phyloP scores from a whole-genome alignment of 2,113 vertebrate genomes.

The Rhipidura dahli region DNA sequence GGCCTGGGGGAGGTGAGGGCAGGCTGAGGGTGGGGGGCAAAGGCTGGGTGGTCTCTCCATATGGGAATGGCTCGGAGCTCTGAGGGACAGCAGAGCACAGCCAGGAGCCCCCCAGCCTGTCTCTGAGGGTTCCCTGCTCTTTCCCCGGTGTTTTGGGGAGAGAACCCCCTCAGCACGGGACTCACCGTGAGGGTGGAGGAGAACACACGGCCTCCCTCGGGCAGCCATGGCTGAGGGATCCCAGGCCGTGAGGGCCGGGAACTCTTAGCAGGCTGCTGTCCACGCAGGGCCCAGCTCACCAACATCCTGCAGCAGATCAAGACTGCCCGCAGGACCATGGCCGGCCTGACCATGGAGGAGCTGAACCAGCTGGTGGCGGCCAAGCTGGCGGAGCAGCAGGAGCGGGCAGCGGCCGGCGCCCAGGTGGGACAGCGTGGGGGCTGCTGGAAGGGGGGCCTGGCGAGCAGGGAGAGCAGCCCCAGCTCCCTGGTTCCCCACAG shows the following conservation, averaged over 20 bases:
- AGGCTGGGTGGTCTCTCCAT: background rate
- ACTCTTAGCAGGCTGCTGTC: background rate
- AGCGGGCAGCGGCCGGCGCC: conserved; percentile 47
- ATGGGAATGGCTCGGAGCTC: background rate
- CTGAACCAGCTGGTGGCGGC: conserved; percentile 81
- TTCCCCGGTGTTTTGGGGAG: background rate
- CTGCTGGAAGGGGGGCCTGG: background rate
- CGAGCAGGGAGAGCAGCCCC: background rate
- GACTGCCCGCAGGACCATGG: conserved; percentile 84
- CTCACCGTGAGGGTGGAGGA: fast-evolving
- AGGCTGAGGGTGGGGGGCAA: background rate
- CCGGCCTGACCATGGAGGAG: conserved; percentile 88
- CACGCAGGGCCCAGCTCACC: conserved; percentile 79
- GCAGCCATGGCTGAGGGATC: background rate
- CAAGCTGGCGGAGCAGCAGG: conserved; percentile 75
- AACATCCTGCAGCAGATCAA: conserved; percentile 91
- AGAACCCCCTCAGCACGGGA: fast-evolving
- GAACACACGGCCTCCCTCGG: fast-evolving
- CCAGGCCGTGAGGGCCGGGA: fast-evolving
- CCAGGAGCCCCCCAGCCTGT: background rate
- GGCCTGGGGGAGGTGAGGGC: background rate
- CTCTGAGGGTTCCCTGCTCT: background rate
- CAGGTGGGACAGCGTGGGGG: conserved; percentile 42
- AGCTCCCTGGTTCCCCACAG: background rate
- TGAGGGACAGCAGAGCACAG: background rate